A percentile compares a stretch with the other conserved stretches of the same genome.
Conservation (phyloP, 2,797 vertebrate genomes). For the Sebastes iracundus region DNA sequence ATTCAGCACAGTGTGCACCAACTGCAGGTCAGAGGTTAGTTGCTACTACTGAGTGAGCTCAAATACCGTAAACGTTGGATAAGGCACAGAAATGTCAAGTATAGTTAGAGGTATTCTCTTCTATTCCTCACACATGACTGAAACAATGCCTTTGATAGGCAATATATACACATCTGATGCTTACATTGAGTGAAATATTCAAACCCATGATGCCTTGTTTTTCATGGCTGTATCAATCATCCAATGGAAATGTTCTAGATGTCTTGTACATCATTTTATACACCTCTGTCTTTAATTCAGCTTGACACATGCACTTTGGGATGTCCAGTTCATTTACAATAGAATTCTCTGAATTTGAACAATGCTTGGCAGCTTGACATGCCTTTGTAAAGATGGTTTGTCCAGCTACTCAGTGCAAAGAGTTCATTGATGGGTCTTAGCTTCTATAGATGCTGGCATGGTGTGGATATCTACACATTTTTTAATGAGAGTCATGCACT, state of each 20-base stretch:
- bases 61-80: background rate
- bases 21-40: background rate
- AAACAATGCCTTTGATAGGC: background rate
- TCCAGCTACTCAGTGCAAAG: slow-evolving; percentile 16
- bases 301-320: background rate
- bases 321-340: background rate
- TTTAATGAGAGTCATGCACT: background rate
- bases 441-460: background rate
- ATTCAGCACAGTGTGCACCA: background rate
- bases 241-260: background rate
- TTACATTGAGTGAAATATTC: background rate
- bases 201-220: background rate
- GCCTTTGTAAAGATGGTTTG: background rate
- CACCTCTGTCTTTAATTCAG: background rate
- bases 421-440: slow-evolving; percentile 1
- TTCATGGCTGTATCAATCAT: background rate
- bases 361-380: slow-evolving; percentile 20
- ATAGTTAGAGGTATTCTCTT: background rate
- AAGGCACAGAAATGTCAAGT: background rate
- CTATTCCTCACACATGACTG: background rate
- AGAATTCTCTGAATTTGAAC: background rate
- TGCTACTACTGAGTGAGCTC: background rate
- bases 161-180: background rate
- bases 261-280: background rate
- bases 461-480: slow-evolving; percentile 16